Percentiles rank a stretch among this genome's conserved stretches.
phyloP scores from a whole-genome alignment of 2,888 invertebrate genomes.

The Eremobia ochroleuca region DNA sequence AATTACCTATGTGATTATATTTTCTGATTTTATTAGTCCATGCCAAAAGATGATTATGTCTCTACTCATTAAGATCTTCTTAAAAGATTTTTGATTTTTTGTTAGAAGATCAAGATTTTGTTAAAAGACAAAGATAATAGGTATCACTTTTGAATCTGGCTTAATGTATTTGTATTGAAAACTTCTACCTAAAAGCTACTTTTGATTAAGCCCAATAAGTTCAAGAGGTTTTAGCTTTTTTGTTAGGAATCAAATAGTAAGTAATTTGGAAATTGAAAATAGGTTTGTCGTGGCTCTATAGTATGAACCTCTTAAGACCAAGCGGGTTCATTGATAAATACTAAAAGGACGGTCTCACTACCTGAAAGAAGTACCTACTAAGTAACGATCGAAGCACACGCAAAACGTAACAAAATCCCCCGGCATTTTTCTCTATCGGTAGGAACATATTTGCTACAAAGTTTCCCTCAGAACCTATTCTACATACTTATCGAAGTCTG shows the following conservation, averaged over 20 bases:
- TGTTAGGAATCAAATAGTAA: background rate
- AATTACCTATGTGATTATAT: too few species aligned
- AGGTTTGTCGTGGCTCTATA: background rate
- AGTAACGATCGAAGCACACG: background rate
- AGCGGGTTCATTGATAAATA: background rate
- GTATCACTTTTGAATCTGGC: too few species aligned
- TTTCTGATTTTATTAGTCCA: too few species aligned
- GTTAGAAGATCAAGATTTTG: too few species aligned
- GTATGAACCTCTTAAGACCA: background rate
- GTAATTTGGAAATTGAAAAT: background rate
- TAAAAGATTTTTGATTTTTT: too few species aligned
- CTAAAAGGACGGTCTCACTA: background rate
- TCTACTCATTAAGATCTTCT: too few species aligned
- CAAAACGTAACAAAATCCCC: conserved; percentile 27
- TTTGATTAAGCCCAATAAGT: too few species aligned
- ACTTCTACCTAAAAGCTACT: too few species aligned
- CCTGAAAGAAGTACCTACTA: background rate
- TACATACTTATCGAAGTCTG: conserved; percentile 62
- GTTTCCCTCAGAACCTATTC: conserved; percentile 59
- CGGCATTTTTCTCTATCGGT: conserved; percentile 38
- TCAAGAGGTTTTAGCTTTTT: background rate
- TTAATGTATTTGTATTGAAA: too few species aligned
- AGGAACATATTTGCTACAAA: conserved; percentile 50
- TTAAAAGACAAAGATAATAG: too few species aligned
- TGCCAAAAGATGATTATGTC: too few species aligned